Conservation (phyloP, 1,140 invertebrate genomes). For the Drosophila sturtevanti region DNA sequence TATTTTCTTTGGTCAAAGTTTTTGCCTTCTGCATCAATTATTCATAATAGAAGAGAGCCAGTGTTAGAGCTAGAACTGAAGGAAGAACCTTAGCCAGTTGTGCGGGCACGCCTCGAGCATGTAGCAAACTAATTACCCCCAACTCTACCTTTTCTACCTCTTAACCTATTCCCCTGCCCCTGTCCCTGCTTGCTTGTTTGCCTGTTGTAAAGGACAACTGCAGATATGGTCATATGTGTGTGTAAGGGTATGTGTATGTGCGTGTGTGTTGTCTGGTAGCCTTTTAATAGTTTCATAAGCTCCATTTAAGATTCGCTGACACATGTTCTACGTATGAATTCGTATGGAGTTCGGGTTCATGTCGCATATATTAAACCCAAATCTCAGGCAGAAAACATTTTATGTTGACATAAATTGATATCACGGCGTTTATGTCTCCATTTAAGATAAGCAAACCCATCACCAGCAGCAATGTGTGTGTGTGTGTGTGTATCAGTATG, state of each 20-base stretch:
- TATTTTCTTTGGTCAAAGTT: constrained; percentile 60
- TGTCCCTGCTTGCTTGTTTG: constrained; percentile 62
- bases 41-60: constrained; percentile 49
- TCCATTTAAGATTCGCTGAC: constrained; percentile 82
- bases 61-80: not conserved
- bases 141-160: constrained; percentile 12
- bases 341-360: constrained; percentile 42
- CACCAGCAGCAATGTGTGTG: constrained; percentile 6
- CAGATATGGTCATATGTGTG: constrained; percentile 37
- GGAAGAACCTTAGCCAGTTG: constrained; percentile 11
- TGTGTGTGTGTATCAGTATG: constrained; percentile 2
- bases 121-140: constrained; percentile 79
- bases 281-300: constrained; percentile 82
- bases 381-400: constrained; percentile 48
- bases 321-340: constrained; percentile 64
- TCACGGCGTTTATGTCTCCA: constrained; percentile 78
- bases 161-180: not conserved
- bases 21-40: constrained; percentile 61
- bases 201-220: constrained; percentile 42
- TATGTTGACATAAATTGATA: constrained; percentile 80
- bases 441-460: constrained; percentile 61
- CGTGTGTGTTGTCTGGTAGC: constrained; percentile 50
- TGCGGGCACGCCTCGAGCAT: constrained; percentile 65
- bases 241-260: constrained; percentile 25
- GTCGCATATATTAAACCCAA: constrained; percentile 64